Conservation (phyloP, 2,888 invertebrate genomes). For the Rhimphoctona megacephalus region DNA sequence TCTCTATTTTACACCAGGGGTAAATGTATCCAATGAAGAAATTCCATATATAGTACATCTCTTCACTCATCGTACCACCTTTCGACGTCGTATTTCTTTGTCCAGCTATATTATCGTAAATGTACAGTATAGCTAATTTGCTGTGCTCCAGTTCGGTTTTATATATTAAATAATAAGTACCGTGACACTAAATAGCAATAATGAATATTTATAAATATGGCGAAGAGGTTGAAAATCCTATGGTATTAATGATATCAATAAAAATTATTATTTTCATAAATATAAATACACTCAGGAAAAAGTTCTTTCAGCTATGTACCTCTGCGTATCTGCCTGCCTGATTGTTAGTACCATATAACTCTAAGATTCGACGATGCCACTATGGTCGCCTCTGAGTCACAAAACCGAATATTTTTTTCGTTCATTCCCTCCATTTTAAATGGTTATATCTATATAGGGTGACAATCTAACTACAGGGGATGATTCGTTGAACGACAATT, state of each 20-base stretch:
- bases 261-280: too few species aligned
- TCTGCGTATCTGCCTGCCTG: too few species aligned
- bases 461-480: slow-evolving; percentile 26
- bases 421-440: neutral
- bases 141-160: slow-evolving; percentile 35
- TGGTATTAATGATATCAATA: neutral
- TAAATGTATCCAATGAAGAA: slow-evolving; percentile 4
- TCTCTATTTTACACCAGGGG: neutral
- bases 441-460: slow-evolving; percentile 23
- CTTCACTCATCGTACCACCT: slow-evolving; percentile 22
- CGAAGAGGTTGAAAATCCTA: neutral
- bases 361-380: too few species aligned
- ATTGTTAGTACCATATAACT: too few species aligned
- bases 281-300: neutral
- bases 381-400: too few species aligned
- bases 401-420: neutral
- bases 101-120: slow-evolving; percentile 48
- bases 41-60: neutral
- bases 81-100: slow-evolving; percentile 21
- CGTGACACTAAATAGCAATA: slow-evolving; percentile 59
- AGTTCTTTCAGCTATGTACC: slow-evolving; percentile 34
- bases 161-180: slow-evolving; percentile 56
- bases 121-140: slow-evolving; percentile 24
- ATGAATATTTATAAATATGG: slow-evolving; percentile 61
- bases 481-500: slow-evolving; percentile 45